Base-by-base conservation (phyloP, 2,113 vertebrate species). In the Anhinga anhinga region DNA sequence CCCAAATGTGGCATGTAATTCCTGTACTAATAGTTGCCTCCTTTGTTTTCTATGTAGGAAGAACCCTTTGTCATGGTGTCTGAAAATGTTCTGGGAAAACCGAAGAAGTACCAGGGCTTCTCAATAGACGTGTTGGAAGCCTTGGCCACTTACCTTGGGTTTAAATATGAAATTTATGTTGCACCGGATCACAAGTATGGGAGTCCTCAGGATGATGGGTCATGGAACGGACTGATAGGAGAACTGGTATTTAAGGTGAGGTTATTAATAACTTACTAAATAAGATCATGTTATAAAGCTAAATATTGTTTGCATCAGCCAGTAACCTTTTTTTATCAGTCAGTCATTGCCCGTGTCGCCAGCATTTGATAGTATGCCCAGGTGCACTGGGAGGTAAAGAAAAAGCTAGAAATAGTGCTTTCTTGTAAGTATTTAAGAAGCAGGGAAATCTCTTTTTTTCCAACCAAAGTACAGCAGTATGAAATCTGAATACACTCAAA, bases 61-160 rank as follows among this genome's bases (percentile, higher is more conserved):
- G 99, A 99, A 96, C 99, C 99, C 27, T 99, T 99, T 90, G 99
- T 99, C 80, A 99, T 99, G 99, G 99, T 99, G 71, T 99, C 99
- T 29, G 99, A 99, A 97, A 99, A 99, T 67, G 99, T 99, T 66
- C 95, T 99, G 95, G 99, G 99, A 53, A 99, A 99, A 94, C 99
- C 99, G 1, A 99, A 99, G 98, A 99, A 99, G 96, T 99, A 99
- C 95, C 99, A 99, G 79, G 99, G 99, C 52, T 99, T 98, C 96
- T 99, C 99, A 78, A 99, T 99, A 30, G 99, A 99, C 1, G 99
- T 99, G 59, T 97, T 99, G 93, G 99, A 99, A 96, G 99, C 99
- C 71, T 98, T 99, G 90, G 98, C 99, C 76, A 99, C 98, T 96
- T 99, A 99, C 96, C 98, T 99, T 15, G 99, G 99, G 82, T 99